phyloP scores from a whole-genome alignment of 2,113 vertebrate species.

The Embiotoca jacksoni region DNA sequence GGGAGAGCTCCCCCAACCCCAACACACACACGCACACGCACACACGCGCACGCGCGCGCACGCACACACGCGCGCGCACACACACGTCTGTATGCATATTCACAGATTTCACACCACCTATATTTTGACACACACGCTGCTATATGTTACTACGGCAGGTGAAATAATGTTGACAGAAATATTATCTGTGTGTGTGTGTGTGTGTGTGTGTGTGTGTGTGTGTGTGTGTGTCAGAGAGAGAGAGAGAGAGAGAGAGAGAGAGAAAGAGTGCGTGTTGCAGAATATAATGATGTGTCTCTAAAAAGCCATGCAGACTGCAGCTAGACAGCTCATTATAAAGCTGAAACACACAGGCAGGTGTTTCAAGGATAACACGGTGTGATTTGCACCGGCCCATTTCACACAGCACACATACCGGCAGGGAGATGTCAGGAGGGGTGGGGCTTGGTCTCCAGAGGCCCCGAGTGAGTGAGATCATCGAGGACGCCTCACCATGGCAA shows the following conservation, averaged over 20 bases:
- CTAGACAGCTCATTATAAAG: conserved; percentile 78
- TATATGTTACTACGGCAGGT: conserved; percentile 27
- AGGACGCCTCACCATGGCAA: conserved; percentile 78
- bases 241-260: no score
- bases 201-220: conserved; percentile 30
- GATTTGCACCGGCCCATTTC: conserved; percentile 75
- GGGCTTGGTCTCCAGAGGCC: conserved; percentile 65
- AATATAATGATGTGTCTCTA: conserved; percentile 74
- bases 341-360: conserved; percentile 78
- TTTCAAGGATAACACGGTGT: conserved; percentile 71
- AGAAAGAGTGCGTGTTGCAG: neutral
- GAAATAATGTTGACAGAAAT: conserved; percentile 49
- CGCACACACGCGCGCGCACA: neutral
- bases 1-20: conserved; percentile 27
- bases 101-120: conserved; percentile 41
- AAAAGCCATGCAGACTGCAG: conserved; percentile 70
- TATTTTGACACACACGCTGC: conserved; percentile 19
- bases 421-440: conserved; percentile 57
- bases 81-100: conserved; percentile 22
- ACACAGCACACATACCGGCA: conserved; percentile 40
- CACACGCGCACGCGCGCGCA: no score
- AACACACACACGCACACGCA: no score
- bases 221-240: conserved; percentile 17
- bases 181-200: conserved; percentile 21
- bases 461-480: conserved; percentile 72